Conservation (phyloP, 2,888 invertebrate species). For the Lasioglossum leucozonium region DNA sequence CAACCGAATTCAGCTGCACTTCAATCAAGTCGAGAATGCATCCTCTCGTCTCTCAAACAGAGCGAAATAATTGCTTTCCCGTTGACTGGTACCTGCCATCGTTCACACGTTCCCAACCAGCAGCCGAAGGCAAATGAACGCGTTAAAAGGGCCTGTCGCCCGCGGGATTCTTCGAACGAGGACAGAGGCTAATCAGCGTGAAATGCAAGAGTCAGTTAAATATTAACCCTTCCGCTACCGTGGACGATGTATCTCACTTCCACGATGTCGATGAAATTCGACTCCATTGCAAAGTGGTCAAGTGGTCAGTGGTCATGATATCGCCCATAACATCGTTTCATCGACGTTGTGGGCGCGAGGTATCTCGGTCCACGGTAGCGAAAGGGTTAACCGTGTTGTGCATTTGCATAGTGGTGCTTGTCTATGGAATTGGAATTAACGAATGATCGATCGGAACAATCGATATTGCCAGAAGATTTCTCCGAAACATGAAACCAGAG, state of each 20-base stretch:
- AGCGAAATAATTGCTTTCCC: not conserved
- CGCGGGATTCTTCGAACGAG: constrained; percentile 14
- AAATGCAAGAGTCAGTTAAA: constrained; percentile 5
- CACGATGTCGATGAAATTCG: too few species aligned
- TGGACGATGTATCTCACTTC: too few species aligned
- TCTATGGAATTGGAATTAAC: not conserved
- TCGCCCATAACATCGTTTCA: too few species aligned
- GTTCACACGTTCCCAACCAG: not conserved
- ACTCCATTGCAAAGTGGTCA: too few species aligned
- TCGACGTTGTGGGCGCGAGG: too few species aligned
- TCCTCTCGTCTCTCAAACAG: not conserved
- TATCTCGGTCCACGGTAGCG: too few species aligned
- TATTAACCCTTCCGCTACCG: too few species aligned
- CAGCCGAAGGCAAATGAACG: not conserved
- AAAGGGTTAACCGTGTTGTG: too few species aligned
- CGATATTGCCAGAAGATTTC: not conserved
- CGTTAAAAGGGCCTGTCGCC: not conserved
- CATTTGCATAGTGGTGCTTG: not conserved
- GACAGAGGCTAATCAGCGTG: constrained; percentile 31
- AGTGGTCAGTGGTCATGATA: too few species aligned
- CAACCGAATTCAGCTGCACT: not conserved
- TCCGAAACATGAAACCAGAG: not conserved
- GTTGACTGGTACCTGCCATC: not conserved
- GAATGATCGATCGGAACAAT: too few species aligned
- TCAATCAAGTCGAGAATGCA: not conserved